Base-by-base conservation (phyloP, 1,140 invertebrate species). In the Drosophila ananassae region DNA sequence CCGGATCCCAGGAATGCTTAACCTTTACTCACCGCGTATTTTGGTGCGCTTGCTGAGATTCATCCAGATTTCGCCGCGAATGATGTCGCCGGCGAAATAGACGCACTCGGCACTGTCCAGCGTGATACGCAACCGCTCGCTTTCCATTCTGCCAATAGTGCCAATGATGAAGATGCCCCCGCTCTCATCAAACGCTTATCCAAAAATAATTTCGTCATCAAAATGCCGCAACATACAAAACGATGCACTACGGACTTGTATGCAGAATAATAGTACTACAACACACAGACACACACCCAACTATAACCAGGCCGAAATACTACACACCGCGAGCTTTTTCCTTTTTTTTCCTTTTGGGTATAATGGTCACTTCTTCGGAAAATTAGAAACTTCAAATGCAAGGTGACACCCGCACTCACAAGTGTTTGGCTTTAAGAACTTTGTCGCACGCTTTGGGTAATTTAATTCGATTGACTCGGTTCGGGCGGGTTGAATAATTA, bases 51-150 rank as follows among this genome's bases (percentile, higher is more conserved):
- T 92, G 39, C 57, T 80, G 9, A 90, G 53, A 63, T 87, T 91
- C 67, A 92, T 67, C 73, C 82, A 89, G 37, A 92, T 85, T 51
- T 91, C 82, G 21, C 91, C 91, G 28, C 78, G 75, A 52, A 92
- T 91, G 12, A 80, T 79, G 50, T 92, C 79, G 39, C 91, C 91
- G 34, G 79, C 85, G 63, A 82, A 87, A 48, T 91, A 92, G 25
- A 89, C 76, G 7, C 87, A 83, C 5, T 90, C 81, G 24, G 91
- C 69, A 61, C 80, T 90, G 22, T 90, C 87, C 55, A 92, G 69
- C 21, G 75, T 81, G 17, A 92, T 92, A 61, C 90, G 84, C 56
- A 90, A 69, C 57, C 84, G 74, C 73, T 92, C 90, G 39, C 75
- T 92, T 73, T 91, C 91, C 91, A 92, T 92, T 51, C 51, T 81